phyloP scores from a whole-genome alignment of 2,888 invertebrate species.

The Drosophila neonasuta region DNA sequence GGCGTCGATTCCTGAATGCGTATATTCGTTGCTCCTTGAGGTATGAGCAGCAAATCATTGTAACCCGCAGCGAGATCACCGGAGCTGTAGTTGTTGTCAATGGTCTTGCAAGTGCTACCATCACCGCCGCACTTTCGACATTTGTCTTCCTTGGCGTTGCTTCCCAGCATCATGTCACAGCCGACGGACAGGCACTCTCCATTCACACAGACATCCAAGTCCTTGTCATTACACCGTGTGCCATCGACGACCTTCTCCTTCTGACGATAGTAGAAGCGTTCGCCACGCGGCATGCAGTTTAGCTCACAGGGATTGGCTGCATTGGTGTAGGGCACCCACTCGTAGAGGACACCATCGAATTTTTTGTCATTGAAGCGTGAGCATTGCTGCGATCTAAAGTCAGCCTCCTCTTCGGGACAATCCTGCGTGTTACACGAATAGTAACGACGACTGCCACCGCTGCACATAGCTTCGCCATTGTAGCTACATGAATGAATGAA shows the following conservation, averaged over 20 bases:
- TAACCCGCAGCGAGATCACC: constrained; percentile 92
- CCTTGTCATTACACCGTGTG: constrained; percentile 91
- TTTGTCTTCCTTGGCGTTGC: constrained; percentile 92
- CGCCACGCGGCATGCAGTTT: constrained; percentile 96
- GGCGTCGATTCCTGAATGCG: constrained; percentile 89
- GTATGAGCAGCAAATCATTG: constrained; percentile 94
- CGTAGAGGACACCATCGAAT: constrained; percentile 91
- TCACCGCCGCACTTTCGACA: constrained; percentile 97
- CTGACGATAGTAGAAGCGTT: constrained; percentile 95
- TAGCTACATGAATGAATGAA: constrained; percentile 82
- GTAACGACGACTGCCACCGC: constrained; percentile 91
- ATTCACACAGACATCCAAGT: constrained; percentile 95
- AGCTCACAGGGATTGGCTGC: constrained; percentile 96
- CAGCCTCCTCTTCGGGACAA: constrained; percentile 89
- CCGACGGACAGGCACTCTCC: constrained; percentile 96
- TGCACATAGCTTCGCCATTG: constrained; percentile 86
- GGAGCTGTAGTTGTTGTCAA: constrained; percentile 87
- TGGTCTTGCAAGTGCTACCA: constrained; percentile 92
- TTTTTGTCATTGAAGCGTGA: constrained; percentile 90
- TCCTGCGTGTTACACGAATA: constrained; percentile 96
- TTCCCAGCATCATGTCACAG: constrained; percentile 97
- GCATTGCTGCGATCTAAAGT: constrained; percentile 96
- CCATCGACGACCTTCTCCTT: constrained; percentile 91
- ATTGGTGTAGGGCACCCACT: constrained; percentile 94
- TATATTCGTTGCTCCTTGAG: constrained; percentile 96